phyloP scores from a whole-genome alignment of 2,797 vertebrate species.

The Malacoctenus gilli region DNA sequence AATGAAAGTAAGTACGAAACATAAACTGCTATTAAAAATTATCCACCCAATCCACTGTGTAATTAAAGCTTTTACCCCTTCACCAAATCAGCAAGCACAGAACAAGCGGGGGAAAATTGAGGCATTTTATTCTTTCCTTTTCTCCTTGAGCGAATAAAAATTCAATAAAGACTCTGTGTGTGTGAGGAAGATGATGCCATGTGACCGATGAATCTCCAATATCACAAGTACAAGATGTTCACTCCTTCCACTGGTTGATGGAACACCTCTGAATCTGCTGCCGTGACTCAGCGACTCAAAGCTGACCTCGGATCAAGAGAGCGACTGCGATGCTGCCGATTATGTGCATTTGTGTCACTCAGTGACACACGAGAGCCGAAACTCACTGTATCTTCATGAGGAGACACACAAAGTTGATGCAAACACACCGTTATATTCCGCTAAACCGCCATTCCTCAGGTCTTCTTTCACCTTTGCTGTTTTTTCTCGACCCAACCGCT shows the following conservation, averaged over 20 bases:
- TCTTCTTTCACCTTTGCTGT: conserved; percentile 13
- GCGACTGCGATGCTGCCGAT: conserved; percentile 38
- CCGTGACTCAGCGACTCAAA: conserved; percentile 29
- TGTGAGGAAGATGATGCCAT: conserved; percentile 3
- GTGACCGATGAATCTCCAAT: background rate
- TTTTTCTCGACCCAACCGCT: conserved; percentile 16
- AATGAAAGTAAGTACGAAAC: conserved; percentile 19
- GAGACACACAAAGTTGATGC: conserved; percentile 2
- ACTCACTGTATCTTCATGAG: conserved; percentile 39
- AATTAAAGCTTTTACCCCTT: conserved; percentile 58
- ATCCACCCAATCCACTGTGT: conserved; percentile 35
- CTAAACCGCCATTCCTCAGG: conserved; percentile 24
- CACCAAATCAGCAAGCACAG: conserved; percentile 6
- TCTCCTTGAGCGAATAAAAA: conserved; percentile 27
- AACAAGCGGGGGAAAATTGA: too few species aligned
- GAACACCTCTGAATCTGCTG: conserved; percentile 10
- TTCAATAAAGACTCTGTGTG: conserved; percentile 11
- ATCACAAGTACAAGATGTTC: conserved; percentile 20
- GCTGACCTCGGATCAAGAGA: conserved; percentile 19
- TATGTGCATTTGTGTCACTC: conserved; percentile 39
- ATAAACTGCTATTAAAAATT: conserved; percentile 49
- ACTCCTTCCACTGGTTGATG: conserved; percentile 1
- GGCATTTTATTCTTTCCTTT: too few species aligned
- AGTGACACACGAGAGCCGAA: background rate
- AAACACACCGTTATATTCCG: conserved; percentile 8